These are phyloP conservation scores for Pilophorus perplexus DNA, from an alignment of 2,888 invertebrate genomes.

Conservation along the genomic window DNA sequence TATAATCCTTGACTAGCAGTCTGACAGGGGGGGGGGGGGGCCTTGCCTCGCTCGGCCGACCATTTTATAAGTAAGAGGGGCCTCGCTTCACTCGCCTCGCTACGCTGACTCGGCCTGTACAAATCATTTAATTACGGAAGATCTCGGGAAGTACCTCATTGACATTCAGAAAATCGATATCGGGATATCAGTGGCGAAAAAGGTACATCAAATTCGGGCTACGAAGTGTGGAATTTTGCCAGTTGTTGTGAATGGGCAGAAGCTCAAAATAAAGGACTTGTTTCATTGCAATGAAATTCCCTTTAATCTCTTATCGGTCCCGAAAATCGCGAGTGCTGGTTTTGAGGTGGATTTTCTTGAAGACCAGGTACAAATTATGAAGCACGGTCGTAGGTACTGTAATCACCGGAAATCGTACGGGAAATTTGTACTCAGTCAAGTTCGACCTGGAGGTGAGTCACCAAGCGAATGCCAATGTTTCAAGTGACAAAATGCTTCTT, in stretches of 20 bases:
- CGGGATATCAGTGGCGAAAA: constrained; percentile 11
- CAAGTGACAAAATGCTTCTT: neutral
- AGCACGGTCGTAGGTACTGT: neutral
- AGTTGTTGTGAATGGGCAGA: constrained; percentile 3
- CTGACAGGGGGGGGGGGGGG: too few relatives aligned
- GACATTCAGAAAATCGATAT: neutral
- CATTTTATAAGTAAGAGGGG: too few relatives aligned
- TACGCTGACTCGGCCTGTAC: constrained; percentile 10
- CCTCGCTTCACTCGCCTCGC: too few relatives aligned
- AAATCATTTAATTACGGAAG: constrained; percentile 1
- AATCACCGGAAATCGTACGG: constrained; percentile 15
- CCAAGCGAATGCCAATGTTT: neutral
- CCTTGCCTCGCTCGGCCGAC: too few relatives aligned
- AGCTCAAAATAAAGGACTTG: neutral
- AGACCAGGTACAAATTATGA: neutral
- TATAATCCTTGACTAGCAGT: too few relatives aligned
- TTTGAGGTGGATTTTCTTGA: neutral
- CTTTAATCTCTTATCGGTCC: neutral
- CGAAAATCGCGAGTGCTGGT: neutral
- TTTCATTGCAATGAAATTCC: neutral
- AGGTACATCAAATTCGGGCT: neutral
- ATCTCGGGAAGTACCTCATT: constrained; percentile 6
- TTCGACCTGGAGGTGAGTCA: neutral
- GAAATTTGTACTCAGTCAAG: constrained; percentile 5
- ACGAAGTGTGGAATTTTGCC: constrained; percentile 7